Evolutionary conservation across 2,113 vertebrate species (phyloP), one percentile per base, ranked within the genome.

Genomic region (Tenrec ecaudatus): DNA sequence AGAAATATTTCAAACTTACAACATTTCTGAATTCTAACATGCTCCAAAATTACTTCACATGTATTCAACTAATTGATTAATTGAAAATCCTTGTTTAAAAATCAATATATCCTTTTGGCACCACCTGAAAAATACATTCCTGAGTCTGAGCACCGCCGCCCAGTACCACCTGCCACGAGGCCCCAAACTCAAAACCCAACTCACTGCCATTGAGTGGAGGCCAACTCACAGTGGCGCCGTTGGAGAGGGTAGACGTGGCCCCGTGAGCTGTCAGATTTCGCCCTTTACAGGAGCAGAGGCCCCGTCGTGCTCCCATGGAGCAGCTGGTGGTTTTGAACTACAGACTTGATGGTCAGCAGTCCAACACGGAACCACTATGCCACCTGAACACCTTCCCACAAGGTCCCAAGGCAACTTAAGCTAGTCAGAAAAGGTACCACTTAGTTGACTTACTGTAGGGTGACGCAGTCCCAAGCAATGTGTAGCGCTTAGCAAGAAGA

Each of bases 41-140:
- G 47, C 80, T 88, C 57, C 71, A 90, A 53, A 31, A 90, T 73
- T 90, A 75, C 27, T 82, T 95, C 38, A 90, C 43, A 68, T 62
- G 64, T 66, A 89, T 6, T 16, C 40, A 79, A 86, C 58, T 86
- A 43, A 88, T 77, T 31, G 83, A 57, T 80, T n/a, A 85, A 17
- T n/a, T 31, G 14, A 71, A 88, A 19, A 20, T 40, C 64, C 33
- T 64, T 33, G 20, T 33, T 29, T 29, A 40, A 64, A 15, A 66
- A n/a, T 25, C 73, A 79, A 20, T 58, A 86, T 62, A 27, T 76
- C 31, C 83, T 81, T 86, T 75, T 57, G 66, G 31, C n/a, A 66
- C 31, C 12, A 27, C 10, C 62, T 14, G 60, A 36, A 82, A 93
- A 64, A 40, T 43, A 33, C 12, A 79, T 90, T 78, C 62, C 57